phyloP scores from a whole-genome alignment of 2,113 vertebrate species.

The Rattus norvegicus region DNA sequence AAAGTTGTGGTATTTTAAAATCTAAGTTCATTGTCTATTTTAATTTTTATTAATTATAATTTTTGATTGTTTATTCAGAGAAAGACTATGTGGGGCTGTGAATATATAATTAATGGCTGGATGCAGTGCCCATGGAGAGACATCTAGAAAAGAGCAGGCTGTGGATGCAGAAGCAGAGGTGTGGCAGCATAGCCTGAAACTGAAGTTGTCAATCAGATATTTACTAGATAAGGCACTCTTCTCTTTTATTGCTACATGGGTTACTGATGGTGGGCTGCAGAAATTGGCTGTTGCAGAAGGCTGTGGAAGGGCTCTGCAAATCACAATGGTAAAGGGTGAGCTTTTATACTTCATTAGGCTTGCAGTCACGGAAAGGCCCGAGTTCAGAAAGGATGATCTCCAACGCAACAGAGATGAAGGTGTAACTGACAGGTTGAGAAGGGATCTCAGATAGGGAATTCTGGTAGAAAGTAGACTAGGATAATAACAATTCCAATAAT shows the following conservation, averaged over 20 bases:
- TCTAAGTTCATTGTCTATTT: too few relatives aligned
- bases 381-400: neutral
- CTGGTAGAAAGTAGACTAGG: too few relatives aligned
- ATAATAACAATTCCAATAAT: too few relatives aligned
- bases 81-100: too few relatives aligned
- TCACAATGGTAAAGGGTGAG: neutral
- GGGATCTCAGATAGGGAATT: too few relatives aligned
- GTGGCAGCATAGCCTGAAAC: neutral
- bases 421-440: too few relatives aligned
- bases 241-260: neutral
- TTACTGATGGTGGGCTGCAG: neutral
- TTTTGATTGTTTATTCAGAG: neutral
- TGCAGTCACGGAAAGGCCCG: neutral
- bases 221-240: neutral
- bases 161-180: neutral
- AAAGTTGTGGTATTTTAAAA: neutral
- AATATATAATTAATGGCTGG: too few relatives aligned
- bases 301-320: neutral
- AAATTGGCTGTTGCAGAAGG: neutral
- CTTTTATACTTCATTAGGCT: neutral
- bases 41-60: neutral
- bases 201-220: neutral
- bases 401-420: neutral
- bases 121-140: neutral
- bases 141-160: neutral